A percentile compares a stretch with the other conserved stretches of the same genome.
Evolutionary conservation across 2,113 vertebrate species (phyloP).

Genomic region (Megatriorchis doriae): DNA sequence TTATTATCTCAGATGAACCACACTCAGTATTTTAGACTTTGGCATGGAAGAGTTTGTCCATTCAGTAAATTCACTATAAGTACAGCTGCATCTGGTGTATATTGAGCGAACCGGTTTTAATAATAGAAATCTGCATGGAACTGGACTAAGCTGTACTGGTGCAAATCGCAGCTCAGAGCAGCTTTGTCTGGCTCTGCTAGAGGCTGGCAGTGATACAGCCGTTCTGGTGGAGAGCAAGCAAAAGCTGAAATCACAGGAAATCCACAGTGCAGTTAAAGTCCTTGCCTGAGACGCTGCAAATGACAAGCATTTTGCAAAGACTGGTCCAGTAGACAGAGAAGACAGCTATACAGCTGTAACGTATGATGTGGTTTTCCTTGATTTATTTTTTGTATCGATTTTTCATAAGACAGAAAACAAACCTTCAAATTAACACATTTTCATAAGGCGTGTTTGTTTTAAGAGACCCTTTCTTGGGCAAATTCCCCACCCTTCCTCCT

Average conservation of each 20-base stretch:
- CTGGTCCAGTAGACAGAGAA: background rate
- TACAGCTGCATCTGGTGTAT: background rate
- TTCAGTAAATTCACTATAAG: background rate
- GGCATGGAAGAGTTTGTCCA: background rate
- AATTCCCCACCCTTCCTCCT: background rate
- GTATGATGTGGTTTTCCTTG: background rate
- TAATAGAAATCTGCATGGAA: background rate
- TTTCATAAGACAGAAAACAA: background rate
- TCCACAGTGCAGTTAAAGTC: background rate
- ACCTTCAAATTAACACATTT: constrained; percentile 42
- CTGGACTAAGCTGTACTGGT: background rate
- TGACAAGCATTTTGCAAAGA: background rate
- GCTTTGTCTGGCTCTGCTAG: background rate
- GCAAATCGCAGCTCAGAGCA: background rate
- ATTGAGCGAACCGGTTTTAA: background rate
- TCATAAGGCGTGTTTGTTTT: constrained; percentile 28
- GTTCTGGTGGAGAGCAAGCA: background rate
- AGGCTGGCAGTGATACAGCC: background rate
- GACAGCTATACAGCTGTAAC: background rate
- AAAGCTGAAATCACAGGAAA: constrained; percentile 36
- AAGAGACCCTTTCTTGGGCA: background rate
- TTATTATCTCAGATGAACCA: background rate
- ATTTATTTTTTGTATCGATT: background rate
- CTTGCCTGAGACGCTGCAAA: background rate
- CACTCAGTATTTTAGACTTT: background rate